phyloP scores from a whole-genome alignment of 2,888 invertebrate genomes.

The Phrixothrix hirtus region DNA sequence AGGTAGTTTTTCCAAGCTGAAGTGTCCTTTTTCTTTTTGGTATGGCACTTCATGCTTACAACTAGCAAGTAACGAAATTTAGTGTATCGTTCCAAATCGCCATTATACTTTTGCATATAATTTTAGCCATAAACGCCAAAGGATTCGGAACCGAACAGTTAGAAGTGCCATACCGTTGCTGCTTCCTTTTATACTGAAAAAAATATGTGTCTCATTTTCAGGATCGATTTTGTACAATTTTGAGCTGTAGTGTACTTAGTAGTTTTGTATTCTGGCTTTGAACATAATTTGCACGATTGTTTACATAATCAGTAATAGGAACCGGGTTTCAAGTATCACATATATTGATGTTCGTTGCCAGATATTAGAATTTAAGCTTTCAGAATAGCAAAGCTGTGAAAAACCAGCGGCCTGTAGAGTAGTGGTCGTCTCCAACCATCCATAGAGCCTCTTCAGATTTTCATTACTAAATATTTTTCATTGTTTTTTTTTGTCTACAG shows the following conservation, averaged over 20 bases:
- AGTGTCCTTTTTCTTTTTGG: conserved; percentile 40
- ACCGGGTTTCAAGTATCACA: no score
- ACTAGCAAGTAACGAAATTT: conserved; percentile 4
- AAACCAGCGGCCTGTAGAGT: conserved; percentile 34
- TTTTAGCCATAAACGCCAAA: conserved; percentile 32
- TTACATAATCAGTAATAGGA: neutral
- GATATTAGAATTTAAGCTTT: conserved; percentile 22
- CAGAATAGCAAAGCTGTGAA: conserved; percentile 30
- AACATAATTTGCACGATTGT: conserved; percentile 9
- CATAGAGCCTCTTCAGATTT: conserved; percentile 18
- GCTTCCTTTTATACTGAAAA: conserved; percentile 26
- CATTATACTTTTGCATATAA: conserved; percentile 11
- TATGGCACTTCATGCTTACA: conserved; percentile 56
- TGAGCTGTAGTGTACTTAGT: conserved; percentile 23
- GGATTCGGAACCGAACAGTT: conserved; percentile 55
- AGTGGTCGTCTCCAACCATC: conserved; percentile 27
- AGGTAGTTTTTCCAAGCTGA: conserved; percentile 19
- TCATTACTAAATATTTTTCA: conserved; percentile 22
- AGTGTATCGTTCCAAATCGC: conserved; percentile 29
- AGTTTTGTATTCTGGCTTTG: conserved; percentile 16
- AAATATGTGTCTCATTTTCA: conserved; percentile 37
- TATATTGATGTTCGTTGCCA: conserved; percentile 11
- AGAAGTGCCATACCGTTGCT: conserved; percentile 55
- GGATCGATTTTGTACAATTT: conserved; percentile 45
- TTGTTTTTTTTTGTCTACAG: conserved; percentile 21